Base-by-base conservation (phyloP, 2,797 vertebrate genomes). In the Heterohyrax brucei region DNA sequence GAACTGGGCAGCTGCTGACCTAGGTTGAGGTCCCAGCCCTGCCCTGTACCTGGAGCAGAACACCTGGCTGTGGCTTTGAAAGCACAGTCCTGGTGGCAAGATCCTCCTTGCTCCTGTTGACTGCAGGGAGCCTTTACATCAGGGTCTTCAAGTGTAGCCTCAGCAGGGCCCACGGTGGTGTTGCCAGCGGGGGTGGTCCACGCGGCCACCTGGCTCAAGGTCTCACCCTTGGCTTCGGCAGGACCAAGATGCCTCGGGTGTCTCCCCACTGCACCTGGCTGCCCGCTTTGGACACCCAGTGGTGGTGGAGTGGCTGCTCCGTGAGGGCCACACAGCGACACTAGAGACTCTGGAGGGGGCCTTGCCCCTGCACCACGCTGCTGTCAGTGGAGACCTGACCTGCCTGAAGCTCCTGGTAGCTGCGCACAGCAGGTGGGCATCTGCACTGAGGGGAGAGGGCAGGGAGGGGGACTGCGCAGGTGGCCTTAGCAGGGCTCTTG, bases 281-380 rank as follows among this genome's bases (percentile, higher is more conserved):
- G 98, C 99, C 75, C 98, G 99, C 10, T 99, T 99, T 18, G 98
- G 99, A 1, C 98, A 98, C 22, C 97, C 98, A 0, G 98, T 98
- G 21, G 98, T 98, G 33, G 98, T 99, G 5, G 96, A 96, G 95
- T 99, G 99, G 99, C 98, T 99, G 95, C 97, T 99, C 0, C 98
- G 94, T 1, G 98, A 97, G 9, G 99, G 99, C 13, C 98, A 98
- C 1, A 75, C 30, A 0, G 98, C 98, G 7, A 97, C 97, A 1
- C 97, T 97, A 92, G 98, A 99, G 98, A 99, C 99, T 0, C 97
- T 97, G 94, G 99, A 99, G 64, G 99, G 99, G 62, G 99, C 99
- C 1, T 93, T 99, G 91, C 98, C 99, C 0, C 98, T 99, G 87
- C 99, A 99, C 98, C 99, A 99, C 0, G 99, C 99, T 0, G 99